Conservation (phyloP, 2,113 vertebrate genomes). For the Phycodurus eques region DNA sequence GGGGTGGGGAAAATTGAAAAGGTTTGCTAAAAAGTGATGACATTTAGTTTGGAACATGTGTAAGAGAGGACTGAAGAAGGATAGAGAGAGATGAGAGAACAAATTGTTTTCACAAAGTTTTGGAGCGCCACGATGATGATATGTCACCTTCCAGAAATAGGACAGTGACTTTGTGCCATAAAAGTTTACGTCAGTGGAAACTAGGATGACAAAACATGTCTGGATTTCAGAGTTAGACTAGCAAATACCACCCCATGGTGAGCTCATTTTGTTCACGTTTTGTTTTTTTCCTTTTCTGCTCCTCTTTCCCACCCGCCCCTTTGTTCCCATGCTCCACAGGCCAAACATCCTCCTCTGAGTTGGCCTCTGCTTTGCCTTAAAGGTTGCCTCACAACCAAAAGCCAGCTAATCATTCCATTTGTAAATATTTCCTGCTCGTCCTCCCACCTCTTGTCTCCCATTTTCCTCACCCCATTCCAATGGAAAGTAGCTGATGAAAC, state of each 20-base stretch:
- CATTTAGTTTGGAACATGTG: slow-evolving; percentile 30
- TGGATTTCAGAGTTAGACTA: slow-evolving; percentile 49
- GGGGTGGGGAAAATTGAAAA: slow-evolving; percentile 19
- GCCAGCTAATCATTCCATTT: slow-evolving; percentile 46
- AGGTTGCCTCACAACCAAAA: slow-evolving; percentile 41
- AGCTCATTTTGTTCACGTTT: slow-evolving; percentile 46
- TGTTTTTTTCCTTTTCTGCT: background rate
- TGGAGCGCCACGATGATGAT: slow-evolving; percentile 43
- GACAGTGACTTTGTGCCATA: slow-evolving; percentile 23
- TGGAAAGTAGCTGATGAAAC: slow-evolving; percentile 6
- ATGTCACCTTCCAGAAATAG: slow-evolving; percentile 48
- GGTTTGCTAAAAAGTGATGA: slow-evolving; percentile 6
- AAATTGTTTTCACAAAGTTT: slow-evolving; percentile 43
- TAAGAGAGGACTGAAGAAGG: slow-evolving; percentile 24
- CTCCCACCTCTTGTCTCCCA: background rate
- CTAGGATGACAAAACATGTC: slow-evolving; percentile 52
- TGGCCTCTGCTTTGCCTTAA: slow-evolving; percentile 37
- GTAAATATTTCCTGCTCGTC: slow-evolving; percentile 58
- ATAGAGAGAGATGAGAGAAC: slow-evolving; percentile 20
- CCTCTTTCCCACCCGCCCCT: slow-evolving; percentile 14
- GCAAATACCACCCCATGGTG: slow-evolving; percentile 40
- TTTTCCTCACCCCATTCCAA: slow-evolving; percentile 9
- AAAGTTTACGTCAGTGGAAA: slow-evolving; percentile 62
- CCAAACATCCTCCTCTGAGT: slow-evolving; percentile 60
- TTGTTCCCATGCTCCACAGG: slow-evolving; percentile 63